These are phyloP conservation scores for Hypotaenidia philippensis DNA, from an alignment of 2,797 vertebrate genomes.

Conservation along the genomic window DNA sequence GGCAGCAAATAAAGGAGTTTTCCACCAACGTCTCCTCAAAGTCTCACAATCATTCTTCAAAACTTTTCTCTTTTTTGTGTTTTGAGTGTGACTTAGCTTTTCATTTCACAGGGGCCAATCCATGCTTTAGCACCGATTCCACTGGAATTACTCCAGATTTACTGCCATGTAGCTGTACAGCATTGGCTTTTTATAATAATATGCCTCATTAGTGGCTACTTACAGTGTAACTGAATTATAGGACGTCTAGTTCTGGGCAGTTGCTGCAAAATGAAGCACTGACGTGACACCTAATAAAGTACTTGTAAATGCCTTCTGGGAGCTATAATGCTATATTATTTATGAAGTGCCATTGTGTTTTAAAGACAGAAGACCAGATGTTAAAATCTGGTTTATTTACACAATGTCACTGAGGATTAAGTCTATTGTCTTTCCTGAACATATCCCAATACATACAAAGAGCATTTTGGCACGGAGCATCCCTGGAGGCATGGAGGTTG, in stretches of 20 bases:
- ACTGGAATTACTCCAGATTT: slow-evolving; percentile 50
- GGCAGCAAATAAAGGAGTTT: background rate
- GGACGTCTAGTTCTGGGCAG: slow-evolving; percentile 34
- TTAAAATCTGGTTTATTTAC: slow-evolving; percentile 41
- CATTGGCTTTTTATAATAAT: slow-evolving; percentile 39
- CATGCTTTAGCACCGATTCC: background rate
- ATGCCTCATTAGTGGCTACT: slow-evolving; percentile 55
- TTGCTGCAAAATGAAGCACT: slow-evolving; percentile 30
- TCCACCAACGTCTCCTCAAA: background rate
- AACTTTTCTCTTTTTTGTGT: background rate
- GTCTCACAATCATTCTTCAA: background rate
- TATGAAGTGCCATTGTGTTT: slow-evolving; percentile 41
- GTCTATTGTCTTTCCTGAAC: slow-evolving; percentile 15
- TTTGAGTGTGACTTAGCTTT: background rate
- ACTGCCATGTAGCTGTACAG: background rate
- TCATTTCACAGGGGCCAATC: background rate
- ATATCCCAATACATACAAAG: background rate
- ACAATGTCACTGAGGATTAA: background rate
- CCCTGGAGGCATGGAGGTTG: background rate
- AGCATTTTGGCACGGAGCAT: background rate
- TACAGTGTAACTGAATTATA: slow-evolving; percentile 60
- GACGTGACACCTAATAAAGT: slow-evolving; percentile 62
- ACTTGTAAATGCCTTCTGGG: slow-evolving; percentile 57
- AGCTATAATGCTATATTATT: slow-evolving; percentile 17
- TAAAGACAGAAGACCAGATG: slow-evolving; percentile 31